phyloP scores from a whole-genome alignment of 2,797 vertebrate species.

The Danio jaintianensis region DNA sequence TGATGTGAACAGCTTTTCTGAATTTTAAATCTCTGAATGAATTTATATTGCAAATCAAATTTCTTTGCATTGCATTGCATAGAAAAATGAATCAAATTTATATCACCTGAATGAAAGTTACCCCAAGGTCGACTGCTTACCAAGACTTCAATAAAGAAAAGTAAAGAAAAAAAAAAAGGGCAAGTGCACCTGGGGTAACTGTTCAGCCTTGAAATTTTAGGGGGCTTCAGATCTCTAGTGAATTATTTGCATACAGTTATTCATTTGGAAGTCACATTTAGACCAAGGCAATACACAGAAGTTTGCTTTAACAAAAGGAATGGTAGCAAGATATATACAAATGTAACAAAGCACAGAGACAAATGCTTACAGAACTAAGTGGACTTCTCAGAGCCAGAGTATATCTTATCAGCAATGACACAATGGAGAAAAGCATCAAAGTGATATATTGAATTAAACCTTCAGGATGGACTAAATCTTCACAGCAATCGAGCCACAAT shows the following conservation, averaged over 20 bases:
- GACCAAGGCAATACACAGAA: background rate
- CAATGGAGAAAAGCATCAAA: conserved; percentile 24
- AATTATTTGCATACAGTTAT: background rate
- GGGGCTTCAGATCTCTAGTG: background rate
- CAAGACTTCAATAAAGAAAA: too few species aligned
- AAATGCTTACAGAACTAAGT: conserved; percentile 23
- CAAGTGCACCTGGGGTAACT: background rate
- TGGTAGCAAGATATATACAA: background rate
- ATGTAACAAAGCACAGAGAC: background rate
- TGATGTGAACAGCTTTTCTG: background rate
- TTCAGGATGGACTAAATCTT: conserved; percentile 25
- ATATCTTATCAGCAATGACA: conserved; percentile 8
- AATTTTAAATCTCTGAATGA: too few species aligned
- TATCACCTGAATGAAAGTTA: background rate
- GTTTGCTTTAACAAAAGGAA: conserved; percentile 14
- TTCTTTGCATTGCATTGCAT: background rate
- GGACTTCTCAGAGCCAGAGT: background rate
- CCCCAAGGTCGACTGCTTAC: background rate
- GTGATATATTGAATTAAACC: conserved; percentile 7
- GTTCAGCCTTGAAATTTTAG: background rate
- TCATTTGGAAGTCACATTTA: conserved; percentile 24
- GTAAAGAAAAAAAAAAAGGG: too few species aligned
- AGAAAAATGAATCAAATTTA: background rate
- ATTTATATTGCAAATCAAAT: background rate
- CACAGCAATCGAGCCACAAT: conserved; percentile 7